Evolutionary conservation across 2,113 vertebrate genomes (phyloP).

Genomic region (Poeciliopsis occidentalis): DNA sequence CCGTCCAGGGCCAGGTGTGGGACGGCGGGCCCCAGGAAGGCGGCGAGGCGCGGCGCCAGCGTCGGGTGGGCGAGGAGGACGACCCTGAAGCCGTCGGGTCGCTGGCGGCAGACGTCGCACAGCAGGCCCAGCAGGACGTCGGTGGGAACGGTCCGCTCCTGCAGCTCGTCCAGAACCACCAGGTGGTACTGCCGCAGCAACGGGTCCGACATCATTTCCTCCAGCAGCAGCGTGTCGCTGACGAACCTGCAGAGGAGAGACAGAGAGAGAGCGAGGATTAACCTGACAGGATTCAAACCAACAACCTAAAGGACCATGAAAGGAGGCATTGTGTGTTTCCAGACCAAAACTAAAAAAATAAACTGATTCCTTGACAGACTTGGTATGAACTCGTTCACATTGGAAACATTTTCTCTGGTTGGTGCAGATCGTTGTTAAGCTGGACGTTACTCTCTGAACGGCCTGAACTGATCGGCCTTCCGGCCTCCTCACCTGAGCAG

Average conservation of each 20-base stretch:
- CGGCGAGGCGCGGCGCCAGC: slow-evolving; percentile 79
- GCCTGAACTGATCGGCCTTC: background rate
- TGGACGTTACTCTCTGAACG: background rate
- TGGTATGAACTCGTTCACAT: background rate
- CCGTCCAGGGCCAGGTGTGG: slow-evolving; percentile 76
- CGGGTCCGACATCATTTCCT: slow-evolving; percentile 92
- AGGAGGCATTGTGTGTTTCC: too few relatives aligned
- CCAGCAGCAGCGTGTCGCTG: slow-evolving; percentile 81
- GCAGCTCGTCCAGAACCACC: slow-evolving; percentile 90
- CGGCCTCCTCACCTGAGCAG: slow-evolving; percentile 85
- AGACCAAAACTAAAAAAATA: too few relatives aligned
- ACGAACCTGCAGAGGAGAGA: slow-evolving; percentile 65
- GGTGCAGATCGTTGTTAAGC: background rate
- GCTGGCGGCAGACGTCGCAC: slow-evolving; percentile 84
- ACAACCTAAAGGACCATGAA: too few relatives aligned
- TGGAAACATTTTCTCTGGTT: background rate
- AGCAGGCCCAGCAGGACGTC: slow-evolving; percentile 91
- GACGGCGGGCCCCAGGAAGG: slow-evolving; percentile 71
- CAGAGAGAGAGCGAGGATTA: background rate
- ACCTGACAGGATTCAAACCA: background rate
- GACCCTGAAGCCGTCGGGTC: slow-evolving; percentile 86
- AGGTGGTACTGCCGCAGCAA: slow-evolving; percentile 87
- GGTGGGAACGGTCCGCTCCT: slow-evolving; percentile 89
- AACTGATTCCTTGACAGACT: too few relatives aligned
- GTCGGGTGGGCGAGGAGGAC: slow-evolving; percentile 81